These are phyloP conservation scores for Ladona fulva DNA, from an alignment of 1,140 invertebrate genomes.

Conservation along the genomic window DNA sequence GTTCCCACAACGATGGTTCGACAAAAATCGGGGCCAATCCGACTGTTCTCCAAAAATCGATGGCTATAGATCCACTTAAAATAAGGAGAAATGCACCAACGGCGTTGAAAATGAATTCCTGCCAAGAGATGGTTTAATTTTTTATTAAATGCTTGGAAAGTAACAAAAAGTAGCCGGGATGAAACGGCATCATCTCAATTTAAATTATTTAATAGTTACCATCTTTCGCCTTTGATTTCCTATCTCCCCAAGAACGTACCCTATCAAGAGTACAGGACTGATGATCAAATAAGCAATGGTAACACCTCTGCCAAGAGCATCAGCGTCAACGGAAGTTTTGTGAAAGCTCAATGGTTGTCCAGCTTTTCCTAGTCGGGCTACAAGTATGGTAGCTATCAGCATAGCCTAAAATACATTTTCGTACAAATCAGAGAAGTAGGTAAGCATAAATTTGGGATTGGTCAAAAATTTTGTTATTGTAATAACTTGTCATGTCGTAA, in stretches of 20 bases:
- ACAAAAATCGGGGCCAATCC: slow-evolving; percentile 15
- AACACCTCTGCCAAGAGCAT: slow-evolving; percentile 17
- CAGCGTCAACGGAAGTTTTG: slow-evolving; percentile 13
- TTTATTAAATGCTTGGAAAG: no score
- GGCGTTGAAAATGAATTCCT: slow-evolving; percentile 19
- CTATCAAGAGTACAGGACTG: slow-evolving; percentile 16
- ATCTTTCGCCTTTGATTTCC: slow-evolving; percentile 15
- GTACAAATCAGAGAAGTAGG: neutral
- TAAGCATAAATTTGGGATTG: neutral
- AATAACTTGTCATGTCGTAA: neutral
- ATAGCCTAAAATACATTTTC: slow-evolving; percentile 5
- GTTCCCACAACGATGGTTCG: neutral
- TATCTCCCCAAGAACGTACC: slow-evolving; percentile 17
- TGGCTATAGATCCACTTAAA: slow-evolving; percentile 16
- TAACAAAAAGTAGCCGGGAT: no score
- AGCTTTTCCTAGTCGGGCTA: slow-evolving; percentile 13
- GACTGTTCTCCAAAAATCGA: slow-evolving; percentile 20
- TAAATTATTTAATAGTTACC: neutral
- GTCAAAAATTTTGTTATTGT: neutral
- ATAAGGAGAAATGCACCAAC: slow-evolving; percentile 16
- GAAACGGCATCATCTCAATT: no score
- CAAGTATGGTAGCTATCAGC: slow-evolving; percentile 15
- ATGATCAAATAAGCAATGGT: slow-evolving; percentile 18
- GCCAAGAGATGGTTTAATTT: no score
- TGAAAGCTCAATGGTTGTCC: slow-evolving; percentile 16